Evolutionary conservation across 2,888 invertebrate species (phyloP), one percentile per base, ranked within the genome.

Genomic region (Adela reaumurella): DNA sequence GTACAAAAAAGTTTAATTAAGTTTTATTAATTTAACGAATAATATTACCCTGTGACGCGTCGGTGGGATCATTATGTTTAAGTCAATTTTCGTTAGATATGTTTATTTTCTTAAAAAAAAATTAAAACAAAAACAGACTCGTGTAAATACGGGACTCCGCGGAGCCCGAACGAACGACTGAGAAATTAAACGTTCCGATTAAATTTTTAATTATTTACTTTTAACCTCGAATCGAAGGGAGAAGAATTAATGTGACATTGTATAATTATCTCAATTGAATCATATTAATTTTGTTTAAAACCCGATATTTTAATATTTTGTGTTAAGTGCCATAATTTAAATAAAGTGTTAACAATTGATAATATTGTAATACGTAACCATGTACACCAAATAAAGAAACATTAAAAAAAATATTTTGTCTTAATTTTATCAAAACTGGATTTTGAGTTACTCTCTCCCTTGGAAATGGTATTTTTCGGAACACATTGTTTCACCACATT

Each of bases 331-430:
- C 78, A 78, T 78, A 78, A 76, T 74, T 76, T 43, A 74, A 42
- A 19, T 19, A 73, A 77, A 70, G 68, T 77, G 73, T 73, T 77
- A 78, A 77, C 74, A 74, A 73, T 70, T 64, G 70, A 74, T 73
- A 71, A 49, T 72, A 73, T 72, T 73, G 65, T 74, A 74, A 74
- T 70, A 72, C 76, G 70, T 77, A 78, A 77, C 76, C 74, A 74
- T 78, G 71, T 77, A 78, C 76, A 78, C 76, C 74, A 76, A 77
- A 74, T 71, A 76, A 77, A 74, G 67, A 65, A 69, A 69, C 69
- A 14, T 35, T 65, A 59, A 67, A 67, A 68, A 67, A 62, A 48
- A 65, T 48, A 53, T 64, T 60, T 64, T 74, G 74, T 74, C 47
- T 62, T 53, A 68, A 16, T 42, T 8, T 8, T 24, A 4, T 24